Percentiles rank a stretch among this genome's conserved stretches.
phyloP scores from a whole-genome alignment of 2,888 invertebrate species.

The Tridacna crocea region DNA sequence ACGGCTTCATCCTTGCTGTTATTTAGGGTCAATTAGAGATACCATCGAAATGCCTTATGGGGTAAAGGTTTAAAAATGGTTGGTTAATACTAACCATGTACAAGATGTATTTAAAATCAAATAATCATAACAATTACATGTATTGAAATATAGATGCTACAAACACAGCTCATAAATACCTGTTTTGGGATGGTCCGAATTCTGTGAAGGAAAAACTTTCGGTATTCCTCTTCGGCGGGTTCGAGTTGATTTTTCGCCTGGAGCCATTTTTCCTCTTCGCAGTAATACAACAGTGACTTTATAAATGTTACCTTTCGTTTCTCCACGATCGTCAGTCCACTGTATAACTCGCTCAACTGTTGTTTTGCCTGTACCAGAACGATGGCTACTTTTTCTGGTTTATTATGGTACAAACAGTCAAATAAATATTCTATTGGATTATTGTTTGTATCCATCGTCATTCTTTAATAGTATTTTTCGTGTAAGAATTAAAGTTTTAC shows the following conservation, averaged over 20 bases:
- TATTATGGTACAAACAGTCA: constrained; percentile 33
- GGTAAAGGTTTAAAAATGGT: too few species aligned
- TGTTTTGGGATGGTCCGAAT: constrained; percentile 8
- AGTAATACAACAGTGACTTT: constrained; percentile 41
- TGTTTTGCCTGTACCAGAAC: constrained; percentile 23
- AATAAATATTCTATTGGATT: constrained; percentile 37
- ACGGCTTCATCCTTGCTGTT: too few species aligned
- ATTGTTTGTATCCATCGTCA: background rate
- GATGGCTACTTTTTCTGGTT: constrained; percentile 17
- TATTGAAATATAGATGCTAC: too few species aligned
- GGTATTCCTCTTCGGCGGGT: constrained; percentile 47
- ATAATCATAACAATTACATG: too few species aligned
- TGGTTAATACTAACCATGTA: too few species aligned
- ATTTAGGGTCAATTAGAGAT: too few species aligned
- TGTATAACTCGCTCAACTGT: constrained; percentile 17
- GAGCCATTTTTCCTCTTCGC: constrained; percentile 34
- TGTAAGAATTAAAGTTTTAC: too few species aligned
- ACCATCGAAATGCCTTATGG: too few species aligned
- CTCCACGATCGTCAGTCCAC: constrained; percentile 33
- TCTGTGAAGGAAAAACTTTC: constrained; percentile 33
- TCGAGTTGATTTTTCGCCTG: constrained; percentile 39
- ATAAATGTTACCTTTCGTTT: constrained; percentile 42
- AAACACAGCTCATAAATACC: background rate
- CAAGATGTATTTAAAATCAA: too few species aligned
- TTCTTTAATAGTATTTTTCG: too few species aligned